Conservation (phyloP, 2,888 invertebrate genomes). For the Ormyrus labotus region DNA sequence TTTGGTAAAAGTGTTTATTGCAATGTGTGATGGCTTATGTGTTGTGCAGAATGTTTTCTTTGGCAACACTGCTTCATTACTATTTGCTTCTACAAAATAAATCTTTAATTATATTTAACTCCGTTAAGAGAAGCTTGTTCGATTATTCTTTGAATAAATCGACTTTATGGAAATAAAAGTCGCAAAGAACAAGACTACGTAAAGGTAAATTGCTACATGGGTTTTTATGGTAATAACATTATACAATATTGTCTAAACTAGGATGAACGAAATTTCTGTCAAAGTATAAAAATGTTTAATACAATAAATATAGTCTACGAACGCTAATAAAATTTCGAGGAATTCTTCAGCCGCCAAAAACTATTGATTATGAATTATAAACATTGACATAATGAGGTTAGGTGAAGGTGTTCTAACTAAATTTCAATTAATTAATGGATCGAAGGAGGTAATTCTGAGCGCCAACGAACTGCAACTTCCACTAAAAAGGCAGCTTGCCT, state of each 20-base stretch:
- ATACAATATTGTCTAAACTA: conserved; percentile 49
- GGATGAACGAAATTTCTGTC: conserved; percentile 22
- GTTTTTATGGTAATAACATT: conserved; percentile 22
- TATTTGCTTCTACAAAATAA: neutral
- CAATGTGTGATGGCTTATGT: conserved; percentile 36
- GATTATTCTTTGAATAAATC: conserved; percentile 44
- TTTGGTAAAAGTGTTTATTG: conserved; percentile 35
- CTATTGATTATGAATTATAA: conserved; percentile 40
- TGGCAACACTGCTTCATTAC: conserved; percentile 55
- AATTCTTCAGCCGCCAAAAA: conserved; percentile 41
- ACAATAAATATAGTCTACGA: conserved; percentile 44
- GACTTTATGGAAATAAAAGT: conserved; percentile 14
- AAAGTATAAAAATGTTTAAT: conserved; percentile 43
- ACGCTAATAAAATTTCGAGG: conserved; percentile 36
- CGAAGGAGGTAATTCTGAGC: conserved; percentile 53
- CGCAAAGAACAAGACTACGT: conserved; percentile 27
- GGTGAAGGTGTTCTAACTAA: conserved; percentile 41
- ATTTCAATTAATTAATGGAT: conserved; percentile 26
- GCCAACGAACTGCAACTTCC: conserved; percentile 62
- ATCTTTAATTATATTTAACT: neutral
- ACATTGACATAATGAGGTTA: conserved; percentile 40
- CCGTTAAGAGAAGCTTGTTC: conserved; percentile 33
- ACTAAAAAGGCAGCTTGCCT: conserved; percentile 60
- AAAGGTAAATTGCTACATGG: conserved; percentile 39
- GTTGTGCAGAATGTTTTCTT: conserved; percentile 45